These are phyloP conservation scores for Acanthosepion pharaonis DNA, from an alignment of 2,888 invertebrate species.

Conservation along the genomic window DNA sequence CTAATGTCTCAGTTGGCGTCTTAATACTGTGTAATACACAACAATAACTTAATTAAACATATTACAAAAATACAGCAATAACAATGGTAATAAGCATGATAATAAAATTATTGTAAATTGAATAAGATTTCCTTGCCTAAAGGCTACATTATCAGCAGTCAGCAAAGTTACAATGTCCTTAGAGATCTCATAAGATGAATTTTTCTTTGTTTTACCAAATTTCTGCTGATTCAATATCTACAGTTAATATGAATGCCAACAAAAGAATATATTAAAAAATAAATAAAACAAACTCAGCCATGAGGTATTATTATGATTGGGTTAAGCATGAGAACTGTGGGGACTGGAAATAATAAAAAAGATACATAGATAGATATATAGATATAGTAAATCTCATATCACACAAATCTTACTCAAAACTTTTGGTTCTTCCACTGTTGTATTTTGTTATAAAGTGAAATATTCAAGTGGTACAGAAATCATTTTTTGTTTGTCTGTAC, in stretches of 20 bases:
- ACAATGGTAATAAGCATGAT: slow-evolving; percentile 8
- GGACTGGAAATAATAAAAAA: background rate
- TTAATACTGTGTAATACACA: slow-evolving; percentile 2
- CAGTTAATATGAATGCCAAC: background rate
- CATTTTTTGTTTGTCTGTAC: too few species aligned
- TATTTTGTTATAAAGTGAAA: too few species aligned
- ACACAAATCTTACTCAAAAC: too few species aligned
- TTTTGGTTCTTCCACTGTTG: too few species aligned
- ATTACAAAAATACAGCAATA: slow-evolving; percentile 22
- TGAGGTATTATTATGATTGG: slow-evolving; percentile 3
- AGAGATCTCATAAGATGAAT: background rate
- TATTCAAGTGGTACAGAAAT: too few species aligned
- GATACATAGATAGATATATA: background rate
- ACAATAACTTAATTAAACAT: slow-evolving; percentile 21
- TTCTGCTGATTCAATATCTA: background rate
- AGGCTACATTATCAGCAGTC: background rate
- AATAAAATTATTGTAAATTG: slow-evolving; percentile 10
- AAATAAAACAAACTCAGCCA: background rate
- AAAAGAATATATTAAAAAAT: background rate
- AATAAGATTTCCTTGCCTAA: background rate
- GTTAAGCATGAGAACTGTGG: background rate
- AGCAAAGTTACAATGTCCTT: background rate
- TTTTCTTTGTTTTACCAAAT: slow-evolving; percentile 10
- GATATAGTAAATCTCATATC: background rate
- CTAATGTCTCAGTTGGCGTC: slow-evolving; percentile 33